Conservation (phyloP, 92 coral and sea anemone genomes). For the Zoanthus sansibaricus region DNA sequence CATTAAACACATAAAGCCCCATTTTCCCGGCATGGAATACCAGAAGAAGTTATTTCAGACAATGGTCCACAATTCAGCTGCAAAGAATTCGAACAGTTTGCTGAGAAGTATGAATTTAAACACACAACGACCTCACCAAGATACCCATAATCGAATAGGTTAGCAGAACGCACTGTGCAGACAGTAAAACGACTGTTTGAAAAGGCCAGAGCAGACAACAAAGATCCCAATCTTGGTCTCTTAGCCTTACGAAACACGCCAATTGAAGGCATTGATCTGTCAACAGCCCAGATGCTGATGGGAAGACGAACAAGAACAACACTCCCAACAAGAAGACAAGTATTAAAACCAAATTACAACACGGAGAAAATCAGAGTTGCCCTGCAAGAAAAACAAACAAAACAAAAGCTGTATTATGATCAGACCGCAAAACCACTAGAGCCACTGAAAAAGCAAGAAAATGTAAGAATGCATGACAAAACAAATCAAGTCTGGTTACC, state of each 20-base stretch:
- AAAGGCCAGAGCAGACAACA: constrained; percentile 54
- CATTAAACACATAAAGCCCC: constrained; percentile 50
- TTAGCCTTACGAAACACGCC: constrained; percentile 58
- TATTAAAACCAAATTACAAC: constrained; percentile 52
- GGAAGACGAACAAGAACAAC: constrained; percentile 47
- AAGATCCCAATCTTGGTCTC: constrained; percentile 56
- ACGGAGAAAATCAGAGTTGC: constrained; percentile 14
- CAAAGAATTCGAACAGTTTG: constrained; percentile 44
- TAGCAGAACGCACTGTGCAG: constrained; percentile 45
- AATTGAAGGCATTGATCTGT: constrained; percentile 45
- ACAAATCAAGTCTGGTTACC: constrained; percentile 54
- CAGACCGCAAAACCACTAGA: constrained; percentile 40
- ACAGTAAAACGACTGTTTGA: constrained; percentile 33
- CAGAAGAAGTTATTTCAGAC: constrained; percentile 56
- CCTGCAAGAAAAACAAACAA: constrained; percentile 37
- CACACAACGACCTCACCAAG: constrained; percentile 56
- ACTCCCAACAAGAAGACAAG: constrained; percentile 36
- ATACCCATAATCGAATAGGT: constrained; percentile 50
- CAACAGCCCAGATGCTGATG: constrained; percentile 62
- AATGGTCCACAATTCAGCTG: constrained; percentile 62
- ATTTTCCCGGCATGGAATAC: constrained; percentile 59
- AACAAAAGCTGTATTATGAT: constrained; percentile 49
- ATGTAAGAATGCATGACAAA: constrained; percentile 41
- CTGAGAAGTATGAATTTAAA: constrained; percentile 49
- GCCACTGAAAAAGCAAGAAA: constrained; percentile 54